These are phyloP conservation scores for Dreissena polymorpha DNA, from an alignment of 1,140 invertebrate genomes.

Conservation along the genomic window DNA sequence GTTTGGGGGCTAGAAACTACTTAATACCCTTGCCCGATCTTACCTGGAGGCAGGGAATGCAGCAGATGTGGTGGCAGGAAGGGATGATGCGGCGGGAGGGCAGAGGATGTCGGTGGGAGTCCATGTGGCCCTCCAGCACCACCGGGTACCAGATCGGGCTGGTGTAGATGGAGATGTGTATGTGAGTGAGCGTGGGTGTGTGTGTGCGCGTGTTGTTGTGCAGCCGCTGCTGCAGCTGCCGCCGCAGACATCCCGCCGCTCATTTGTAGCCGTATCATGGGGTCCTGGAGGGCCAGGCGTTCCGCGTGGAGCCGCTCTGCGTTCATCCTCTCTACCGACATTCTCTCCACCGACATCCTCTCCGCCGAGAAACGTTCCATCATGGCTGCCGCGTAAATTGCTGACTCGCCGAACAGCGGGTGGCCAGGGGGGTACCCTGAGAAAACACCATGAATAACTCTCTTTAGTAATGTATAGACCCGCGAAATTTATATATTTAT, in stretches of 20 bases:
- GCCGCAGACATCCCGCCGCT: conserved; percentile 87
- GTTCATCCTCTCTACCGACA: conserved; percentile 79
- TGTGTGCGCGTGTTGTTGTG: conserved; percentile 87
- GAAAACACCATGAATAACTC: conserved; percentile 55
- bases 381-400: conserved; percentile 56
- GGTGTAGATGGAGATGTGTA: conserved; percentile 93
- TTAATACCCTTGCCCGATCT: conserved; percentile 31
- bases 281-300: conserved; percentile 86
- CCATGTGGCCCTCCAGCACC: conserved; percentile 80
- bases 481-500: neutral
- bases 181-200: conserved; percentile 88
- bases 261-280: conserved; percentile 91
- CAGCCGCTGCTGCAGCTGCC: conserved; percentile 61
- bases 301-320: conserved; percentile 83
- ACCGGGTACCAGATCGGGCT: conserved; percentile 86
- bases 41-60: conserved; percentile 67
- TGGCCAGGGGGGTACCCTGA: conserved; percentile 62
- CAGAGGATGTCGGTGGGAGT: conserved; percentile 82
- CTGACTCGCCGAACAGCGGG: conserved; percentile 58
- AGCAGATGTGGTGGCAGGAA: conserved; percentile 81
- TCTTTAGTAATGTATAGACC: neutral
- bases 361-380: conserved; percentile 83
- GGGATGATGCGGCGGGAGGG: conserved; percentile 79
- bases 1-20: too few relatives aligned
- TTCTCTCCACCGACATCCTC: conserved; percentile 84